Percentiles rank a stretch among this genome's conserved stretches.
Conservation (phyloP, 2,888 invertebrate species). For the Aphodius sticticus region DNA sequence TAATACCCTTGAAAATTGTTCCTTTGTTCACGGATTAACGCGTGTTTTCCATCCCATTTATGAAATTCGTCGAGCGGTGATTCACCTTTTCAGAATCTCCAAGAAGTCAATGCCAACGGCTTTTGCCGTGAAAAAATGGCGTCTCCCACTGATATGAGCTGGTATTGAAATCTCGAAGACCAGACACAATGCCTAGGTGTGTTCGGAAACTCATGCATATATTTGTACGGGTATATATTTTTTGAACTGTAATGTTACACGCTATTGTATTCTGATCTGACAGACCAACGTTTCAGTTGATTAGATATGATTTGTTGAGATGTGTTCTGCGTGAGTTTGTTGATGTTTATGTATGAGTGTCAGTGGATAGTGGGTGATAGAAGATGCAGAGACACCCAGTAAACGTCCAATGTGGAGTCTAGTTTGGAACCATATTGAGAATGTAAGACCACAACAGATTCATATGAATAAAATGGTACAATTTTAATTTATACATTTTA, state of each 20-base stretch:
- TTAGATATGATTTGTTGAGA: conserved; percentile 9
- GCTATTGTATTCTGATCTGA: background rate
- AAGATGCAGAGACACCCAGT: too few species aligned
- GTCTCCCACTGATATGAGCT: conserved; percentile 7
- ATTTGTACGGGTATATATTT: background rate
- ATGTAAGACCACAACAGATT: too few species aligned
- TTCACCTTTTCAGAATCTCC: conserved; percentile 9
- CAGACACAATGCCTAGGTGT: conserved; percentile 28
- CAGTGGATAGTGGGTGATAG: too few species aligned
- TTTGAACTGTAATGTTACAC: background rate
- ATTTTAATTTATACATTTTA: too few species aligned
- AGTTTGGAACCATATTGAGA: too few species aligned
- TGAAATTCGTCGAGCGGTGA: background rate
- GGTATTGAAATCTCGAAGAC: background rate
- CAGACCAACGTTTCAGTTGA: background rate
- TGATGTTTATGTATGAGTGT: background rate
- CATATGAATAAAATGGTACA: too few species aligned
- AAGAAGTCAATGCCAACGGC: conserved; percentile 20
- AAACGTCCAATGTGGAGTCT: too few species aligned
- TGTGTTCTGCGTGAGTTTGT: background rate
- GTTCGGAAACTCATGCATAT: conserved; percentile 18
- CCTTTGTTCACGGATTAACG: background rate
- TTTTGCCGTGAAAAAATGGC: conserved; percentile 16
- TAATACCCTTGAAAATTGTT: background rate
- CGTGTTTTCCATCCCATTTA: background rate